Evolutionary conservation across 2,113 vertebrate species (phyloP).

Genomic region (Boulengeromyrus knoepffleri): DNA sequence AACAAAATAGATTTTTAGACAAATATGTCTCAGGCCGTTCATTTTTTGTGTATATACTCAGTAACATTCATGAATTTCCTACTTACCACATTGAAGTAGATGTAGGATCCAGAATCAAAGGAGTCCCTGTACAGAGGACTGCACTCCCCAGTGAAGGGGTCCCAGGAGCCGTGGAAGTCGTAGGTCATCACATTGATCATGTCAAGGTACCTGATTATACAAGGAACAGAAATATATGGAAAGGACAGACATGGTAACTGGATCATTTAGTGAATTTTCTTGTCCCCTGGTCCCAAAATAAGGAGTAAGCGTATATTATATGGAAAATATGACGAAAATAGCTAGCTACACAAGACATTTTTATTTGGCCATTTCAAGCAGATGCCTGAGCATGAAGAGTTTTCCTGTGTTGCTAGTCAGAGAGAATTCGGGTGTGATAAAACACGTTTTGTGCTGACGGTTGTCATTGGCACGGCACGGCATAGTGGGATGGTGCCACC

Average conservation of each 20-base stretch:
- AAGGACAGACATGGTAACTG: neutral
- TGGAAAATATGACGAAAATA: neutral
- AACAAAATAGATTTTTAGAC: neutral
- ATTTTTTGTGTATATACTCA: neutral
- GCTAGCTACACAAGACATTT: neutral
- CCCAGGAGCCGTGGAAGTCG: slow-evolving; percentile 34
- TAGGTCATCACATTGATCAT: slow-evolving; percentile 38
- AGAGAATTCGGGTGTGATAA: neutral
- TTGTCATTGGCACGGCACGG: neutral
- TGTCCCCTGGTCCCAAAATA: neutral
- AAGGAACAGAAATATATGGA: neutral
- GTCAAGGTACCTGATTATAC: slow-evolving; percentile 23
- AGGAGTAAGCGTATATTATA: neutral
- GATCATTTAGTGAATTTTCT: neutral
- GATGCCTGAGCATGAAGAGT: slow-evolving; percentile 11
- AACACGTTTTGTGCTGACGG: neutral
- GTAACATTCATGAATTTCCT: neutral
- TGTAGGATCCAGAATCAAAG: slow-evolving; percentile 20
- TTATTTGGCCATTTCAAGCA: slow-evolving; percentile 9
- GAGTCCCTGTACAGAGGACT: slow-evolving; percentile 28
- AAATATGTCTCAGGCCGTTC: neutral
- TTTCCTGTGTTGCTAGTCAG: neutral
- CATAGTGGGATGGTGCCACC: neutral
- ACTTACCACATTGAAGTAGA: slow-evolving; percentile 32
- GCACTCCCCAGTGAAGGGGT: slow-evolving; percentile 28